These are phyloP conservation scores for Drosophila sproati DNA, from an alignment of 1,140 invertebrate genomes.

Conservation along the genomic window DNA sequence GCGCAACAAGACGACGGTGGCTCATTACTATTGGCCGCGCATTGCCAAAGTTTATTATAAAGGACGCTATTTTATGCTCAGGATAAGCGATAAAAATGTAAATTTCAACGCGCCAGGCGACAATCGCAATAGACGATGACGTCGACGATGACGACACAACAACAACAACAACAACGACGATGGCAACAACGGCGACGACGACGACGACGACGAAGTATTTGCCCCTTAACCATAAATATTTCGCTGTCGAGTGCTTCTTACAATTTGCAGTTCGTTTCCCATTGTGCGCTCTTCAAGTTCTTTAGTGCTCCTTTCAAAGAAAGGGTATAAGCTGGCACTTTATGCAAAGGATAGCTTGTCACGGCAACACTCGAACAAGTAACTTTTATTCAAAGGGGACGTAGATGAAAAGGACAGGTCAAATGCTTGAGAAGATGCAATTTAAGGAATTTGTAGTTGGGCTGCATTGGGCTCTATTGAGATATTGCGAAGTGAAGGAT, in stretches of 20 bases:
- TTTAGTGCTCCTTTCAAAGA: slow-evolving; percentile 27
- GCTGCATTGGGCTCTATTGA: neutral
- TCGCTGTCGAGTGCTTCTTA: slow-evolving; percentile 71
- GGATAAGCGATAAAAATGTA: slow-evolving; percentile 97
- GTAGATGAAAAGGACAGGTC: neutral
- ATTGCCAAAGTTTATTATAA: slow-evolving; percentile 98
- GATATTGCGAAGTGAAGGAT: neutral
- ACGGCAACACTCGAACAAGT: neutral
- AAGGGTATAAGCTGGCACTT: slow-evolving; percentile 26
- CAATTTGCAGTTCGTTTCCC: slow-evolving; percentile 77
- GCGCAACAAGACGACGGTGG: slow-evolving; percentile 97
- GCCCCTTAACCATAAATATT: slow-evolving; percentile 68
- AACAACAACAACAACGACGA: slow-evolving; percentile 8
- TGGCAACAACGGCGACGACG: slow-evolving; percentile 31
- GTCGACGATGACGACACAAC: slow-evolving; percentile 16
- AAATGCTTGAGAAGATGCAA: neutral
- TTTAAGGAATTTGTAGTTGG: neutral
- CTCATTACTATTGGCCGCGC: slow-evolving; percentile 99
- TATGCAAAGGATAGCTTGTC: neutral
- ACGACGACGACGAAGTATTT: slow-evolving; percentile 46
- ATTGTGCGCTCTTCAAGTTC: slow-evolving; percentile 41
- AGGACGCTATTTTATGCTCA: slow-evolving; percentile 97
- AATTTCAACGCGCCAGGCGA: slow-evolving; percentile 85
- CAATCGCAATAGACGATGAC: slow-evolving; percentile 39
- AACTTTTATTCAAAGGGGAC: neutral